phyloP scores from a whole-genome alignment of 1,140 invertebrate species.

The Lepidotrigona ventralis region DNA sequence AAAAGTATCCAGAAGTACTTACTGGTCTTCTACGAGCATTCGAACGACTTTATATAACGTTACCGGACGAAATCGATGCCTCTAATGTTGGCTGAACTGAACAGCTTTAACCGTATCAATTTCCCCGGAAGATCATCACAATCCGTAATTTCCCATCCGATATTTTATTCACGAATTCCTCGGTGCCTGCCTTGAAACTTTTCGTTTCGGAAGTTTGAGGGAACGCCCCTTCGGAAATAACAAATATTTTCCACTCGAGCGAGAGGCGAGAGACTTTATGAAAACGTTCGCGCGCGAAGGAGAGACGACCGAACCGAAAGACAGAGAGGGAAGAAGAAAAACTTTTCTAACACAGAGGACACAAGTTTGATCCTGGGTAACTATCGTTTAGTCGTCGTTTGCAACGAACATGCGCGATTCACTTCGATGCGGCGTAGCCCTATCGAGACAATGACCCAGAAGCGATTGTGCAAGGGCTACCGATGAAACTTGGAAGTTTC shows the following conservation, averaged over 20 bases:
- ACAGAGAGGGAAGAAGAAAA: not conserved
- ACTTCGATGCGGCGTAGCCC: not conserved
- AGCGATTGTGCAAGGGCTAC: not conserved
- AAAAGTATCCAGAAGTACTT: slow-evolving; percentile 18
- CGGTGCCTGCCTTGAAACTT: not conserved
- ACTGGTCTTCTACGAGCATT: not conserved
- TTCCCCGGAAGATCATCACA: not conserved
- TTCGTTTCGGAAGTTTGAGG: not conserved
- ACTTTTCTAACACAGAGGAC: not conserved
- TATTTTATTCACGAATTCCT: slow-evolving; percentile 4
- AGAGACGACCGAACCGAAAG: too few relatives aligned
- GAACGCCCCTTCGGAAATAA: not conserved
- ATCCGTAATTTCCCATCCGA: not conserved
- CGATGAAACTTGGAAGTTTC: not conserved
- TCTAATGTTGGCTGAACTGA: not conserved
- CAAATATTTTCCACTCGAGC: slow-evolving; percentile 5
- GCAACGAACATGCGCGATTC: slow-evolving; percentile 4
- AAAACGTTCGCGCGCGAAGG: not conserved
- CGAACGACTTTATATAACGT: not conserved
- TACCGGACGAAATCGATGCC: not conserved
- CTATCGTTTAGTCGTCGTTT: slow-evolving; percentile 3
- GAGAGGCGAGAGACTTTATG: not conserved
- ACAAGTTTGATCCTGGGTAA: too few relatives aligned
- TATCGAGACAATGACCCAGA: slow-evolving; percentile 13
- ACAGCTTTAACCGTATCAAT: not conserved